Conservation (phyloP, 2,888 invertebrate species). For the Scotopteryx bipunctaria region DNA sequence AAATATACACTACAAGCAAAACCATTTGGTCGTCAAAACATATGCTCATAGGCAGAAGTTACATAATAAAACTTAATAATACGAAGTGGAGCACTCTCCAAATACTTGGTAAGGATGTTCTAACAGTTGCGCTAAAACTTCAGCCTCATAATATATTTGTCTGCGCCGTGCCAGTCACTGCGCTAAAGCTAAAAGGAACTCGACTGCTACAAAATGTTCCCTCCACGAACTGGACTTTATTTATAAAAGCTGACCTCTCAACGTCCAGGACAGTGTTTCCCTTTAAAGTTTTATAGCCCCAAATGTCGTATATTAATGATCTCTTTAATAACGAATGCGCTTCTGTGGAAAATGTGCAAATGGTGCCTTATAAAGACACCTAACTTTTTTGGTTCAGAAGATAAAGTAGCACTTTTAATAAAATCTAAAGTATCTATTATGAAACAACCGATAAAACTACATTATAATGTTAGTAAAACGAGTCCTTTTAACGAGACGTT, state of each 20-base stretch:
- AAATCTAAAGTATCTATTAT: too few species aligned
- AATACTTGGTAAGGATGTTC: slow-evolving; percentile 29
- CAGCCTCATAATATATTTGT: slow-evolving; percentile 35
- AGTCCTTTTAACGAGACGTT: slow-evolving; percentile 28
- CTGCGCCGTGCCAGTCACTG: slow-evolving; percentile 33
- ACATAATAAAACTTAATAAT: slow-evolving; percentile 7
- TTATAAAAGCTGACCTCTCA: slow-evolving; percentile 37
- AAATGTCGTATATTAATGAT: slow-evolving; percentile 36
- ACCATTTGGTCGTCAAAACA: not conserved
- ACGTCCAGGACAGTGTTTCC: slow-evolving; percentile 11
- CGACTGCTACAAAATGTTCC: slow-evolving; percentile 24
- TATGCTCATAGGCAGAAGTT: too few species aligned
- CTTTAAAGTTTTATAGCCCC: slow-evolving; percentile 31
- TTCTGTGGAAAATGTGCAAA: slow-evolving; percentile 20
- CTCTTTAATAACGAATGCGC: slow-evolving; percentile 30
- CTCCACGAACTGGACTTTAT: slow-evolving; percentile 32
- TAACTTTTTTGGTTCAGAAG: too few species aligned
- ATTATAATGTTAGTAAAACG: slow-evolving; percentile 18
- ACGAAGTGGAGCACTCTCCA: slow-evolving; percentile 11
- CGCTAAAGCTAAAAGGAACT: slow-evolving; percentile 28
- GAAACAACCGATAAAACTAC: slow-evolving; percentile 13
- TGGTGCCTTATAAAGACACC: too few species aligned
- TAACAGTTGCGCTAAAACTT: slow-evolving; percentile 31
- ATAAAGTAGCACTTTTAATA: too few species aligned
- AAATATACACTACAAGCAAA: slow-evolving; percentile 4